Percentiles rank a stretch among this genome's conserved stretches.
Conservation (phyloP, 1,140 invertebrate species). For the Manduca sexta region DNA sequence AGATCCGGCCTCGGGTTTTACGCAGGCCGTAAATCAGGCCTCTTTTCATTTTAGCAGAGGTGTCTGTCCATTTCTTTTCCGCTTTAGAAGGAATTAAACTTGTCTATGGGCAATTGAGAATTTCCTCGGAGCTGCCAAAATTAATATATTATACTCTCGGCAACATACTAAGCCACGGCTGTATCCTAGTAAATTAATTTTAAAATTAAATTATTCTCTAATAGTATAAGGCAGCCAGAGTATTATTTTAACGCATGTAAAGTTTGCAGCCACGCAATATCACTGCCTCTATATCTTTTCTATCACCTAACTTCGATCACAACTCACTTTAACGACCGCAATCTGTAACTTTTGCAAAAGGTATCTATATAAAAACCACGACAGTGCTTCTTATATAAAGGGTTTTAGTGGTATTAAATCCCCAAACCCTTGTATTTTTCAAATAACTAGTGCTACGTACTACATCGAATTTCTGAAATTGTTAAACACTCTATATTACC, state of each 20-base stretch:
- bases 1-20: slow-evolving; percentile 50
- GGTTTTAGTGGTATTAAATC: neutral
- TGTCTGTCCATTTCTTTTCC: slow-evolving; percentile 60
- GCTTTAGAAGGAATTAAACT: slow-evolving; percentile 45
- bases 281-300: slow-evolving; percentile 11
- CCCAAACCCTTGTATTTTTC: neutral
- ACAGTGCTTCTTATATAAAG: neutral
- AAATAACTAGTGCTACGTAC: no score
- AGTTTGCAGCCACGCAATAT: neutral
- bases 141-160: neutral
- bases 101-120: slow-evolving; percentile 44
- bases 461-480: no score
- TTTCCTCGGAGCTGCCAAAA: slow-evolving; percentile 11
- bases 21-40: slow-evolving; percentile 60
- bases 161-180: neutral
- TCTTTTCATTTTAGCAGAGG: slow-evolving; percentile 64
- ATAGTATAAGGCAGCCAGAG: neutral
- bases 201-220: neutral
- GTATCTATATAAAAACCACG: slow-evolving; percentile 6
- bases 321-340: slow-evolving; percentile 25
- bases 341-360: slow-evolving; percentile 12
- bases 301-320: slow-evolving; percentile 18
- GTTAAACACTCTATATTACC: no score
- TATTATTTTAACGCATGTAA: neutral
- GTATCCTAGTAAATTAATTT: no score